Conservation (phyloP, 53 echinoderm and acorn worm species). For the Holothuria scabra region DNA sequence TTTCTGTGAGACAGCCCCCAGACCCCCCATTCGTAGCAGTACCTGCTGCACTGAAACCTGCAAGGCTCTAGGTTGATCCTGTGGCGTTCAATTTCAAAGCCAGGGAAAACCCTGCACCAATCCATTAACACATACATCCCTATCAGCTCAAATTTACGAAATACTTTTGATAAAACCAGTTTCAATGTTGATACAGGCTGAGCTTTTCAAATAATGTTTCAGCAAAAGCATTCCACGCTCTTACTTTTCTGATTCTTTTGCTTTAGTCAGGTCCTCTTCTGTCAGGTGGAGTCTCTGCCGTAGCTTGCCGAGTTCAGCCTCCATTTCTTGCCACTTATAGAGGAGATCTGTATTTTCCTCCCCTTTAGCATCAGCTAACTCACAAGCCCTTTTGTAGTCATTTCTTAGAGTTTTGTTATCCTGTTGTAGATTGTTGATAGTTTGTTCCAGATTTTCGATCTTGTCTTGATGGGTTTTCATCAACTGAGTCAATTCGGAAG, state of each 20-base stretch:
- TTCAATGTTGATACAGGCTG: neutral
- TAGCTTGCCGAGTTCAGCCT: constrained; percentile 69
- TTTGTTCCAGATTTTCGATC: constrained; percentile 62
- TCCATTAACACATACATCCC: too few relatives aligned
- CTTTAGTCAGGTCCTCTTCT: constrained; percentile 61
- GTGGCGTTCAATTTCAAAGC: too few relatives aligned
- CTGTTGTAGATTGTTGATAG: constrained; percentile 48
- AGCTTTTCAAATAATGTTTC: neutral
- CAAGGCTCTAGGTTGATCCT: too few relatives aligned
- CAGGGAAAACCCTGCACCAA: too few relatives aligned
- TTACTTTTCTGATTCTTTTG: constrained; percentile 73
- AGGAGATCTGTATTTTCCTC: constrained; percentile 77
- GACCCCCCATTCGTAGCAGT: too few relatives aligned
- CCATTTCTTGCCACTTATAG: constrained; percentile 73
- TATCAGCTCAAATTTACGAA: too few relatives aligned
- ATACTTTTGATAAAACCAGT: too few relatives aligned
- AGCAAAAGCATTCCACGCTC: neutral
- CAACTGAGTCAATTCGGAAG: constrained; percentile 30
- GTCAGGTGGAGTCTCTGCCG: constrained; percentile 70
- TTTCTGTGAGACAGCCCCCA: too few relatives aligned
- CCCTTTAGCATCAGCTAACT: constrained; percentile 73
- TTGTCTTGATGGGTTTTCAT: constrained; percentile 52
- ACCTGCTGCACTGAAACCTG: too few relatives aligned
- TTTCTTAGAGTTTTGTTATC: constrained; percentile 69
- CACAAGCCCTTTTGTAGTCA: constrained; percentile 87